Base-by-base conservation (phyloP, 2,888 invertebrate species). In the Cephus nigrinus region DNA sequence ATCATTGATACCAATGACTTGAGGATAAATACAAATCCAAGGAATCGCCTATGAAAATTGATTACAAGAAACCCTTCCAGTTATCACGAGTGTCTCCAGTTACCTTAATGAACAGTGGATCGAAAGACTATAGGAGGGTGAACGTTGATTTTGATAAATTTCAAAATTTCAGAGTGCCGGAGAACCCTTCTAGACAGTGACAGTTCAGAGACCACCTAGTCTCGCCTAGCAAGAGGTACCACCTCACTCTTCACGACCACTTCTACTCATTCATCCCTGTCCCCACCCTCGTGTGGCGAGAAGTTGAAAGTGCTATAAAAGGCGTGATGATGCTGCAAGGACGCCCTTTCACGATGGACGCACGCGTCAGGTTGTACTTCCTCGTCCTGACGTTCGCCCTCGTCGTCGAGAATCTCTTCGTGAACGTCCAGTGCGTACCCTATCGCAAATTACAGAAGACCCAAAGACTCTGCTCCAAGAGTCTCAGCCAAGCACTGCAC, bases 401-500 rank as follows among this genome's bases (percentile, higher is more conserved):
- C 30, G 72, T 85, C 33, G 9, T 83, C 3, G 73, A 82, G 3
- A 35, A 82, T 74, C 11, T 87, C 30, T 33, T 86, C 4, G 75
- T 85, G 11, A 33, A 75, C 33, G n/a, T 83, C 1, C 78, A 87
- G 76, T 81, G 69, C 12, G 33, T 12, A 33, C 32, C 71, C 12
- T 31, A 71, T 80, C 81, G 1, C 68, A 84, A 23, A 9, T 55
- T 15, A 36, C 76, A 78, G 23, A 80, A 78, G 11, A 82, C 82
- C 35, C 78, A 84, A 35, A 86, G 88, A 79, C 82, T 89, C 30
- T 91, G 91, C 83, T 91, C 91, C 9, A 87, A 82, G 73, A 86
- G 82, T 33, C 84, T 91, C 33, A 90, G 90, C 86, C 89, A 91
- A 73, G 89, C 91, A 0, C 71, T 91, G 31, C 82, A 86, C 55